Conservation (phyloP, 2,797 vertebrate species). For the Molothrus aeneus region DNA sequence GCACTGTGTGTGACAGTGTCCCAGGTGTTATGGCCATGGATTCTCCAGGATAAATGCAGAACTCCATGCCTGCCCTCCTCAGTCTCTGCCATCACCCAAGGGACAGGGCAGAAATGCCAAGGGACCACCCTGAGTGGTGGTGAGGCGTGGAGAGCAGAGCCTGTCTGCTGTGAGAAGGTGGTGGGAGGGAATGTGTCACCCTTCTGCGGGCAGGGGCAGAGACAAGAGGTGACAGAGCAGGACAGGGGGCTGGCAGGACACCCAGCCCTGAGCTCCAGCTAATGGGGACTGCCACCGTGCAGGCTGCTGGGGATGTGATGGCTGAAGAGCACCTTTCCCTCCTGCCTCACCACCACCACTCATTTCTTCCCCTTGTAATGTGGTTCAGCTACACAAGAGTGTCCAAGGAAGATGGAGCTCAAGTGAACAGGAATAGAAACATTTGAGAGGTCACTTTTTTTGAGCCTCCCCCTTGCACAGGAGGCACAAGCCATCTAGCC, state of each 20-base stretch:
- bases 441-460: background rate
- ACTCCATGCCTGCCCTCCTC: background rate
- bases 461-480: background rate
- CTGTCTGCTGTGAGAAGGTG: background rate
- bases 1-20: rapidly evolving
- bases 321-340: background rate
- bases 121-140: background rate
- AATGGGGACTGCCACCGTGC: rapidly evolving
- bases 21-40: rapidly evolving
- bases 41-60: background rate
- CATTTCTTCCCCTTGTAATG: rapidly evolving
- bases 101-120: background rate
- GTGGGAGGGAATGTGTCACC: background rate
- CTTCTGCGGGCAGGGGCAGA: background rate
- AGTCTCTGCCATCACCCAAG: background rate
- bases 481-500: background rate
- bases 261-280: background rate
- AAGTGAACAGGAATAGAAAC: background rate
- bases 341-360: background rate
- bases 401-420: rapidly evolving
- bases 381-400: rapidly evolving
- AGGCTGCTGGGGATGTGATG: rapidly evolving
- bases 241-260: background rate
- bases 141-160: background rate
- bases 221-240: background rate